phyloP scores from a whole-genome alignment of 2,888 invertebrate species.

The Anticlea derivata region DNA sequence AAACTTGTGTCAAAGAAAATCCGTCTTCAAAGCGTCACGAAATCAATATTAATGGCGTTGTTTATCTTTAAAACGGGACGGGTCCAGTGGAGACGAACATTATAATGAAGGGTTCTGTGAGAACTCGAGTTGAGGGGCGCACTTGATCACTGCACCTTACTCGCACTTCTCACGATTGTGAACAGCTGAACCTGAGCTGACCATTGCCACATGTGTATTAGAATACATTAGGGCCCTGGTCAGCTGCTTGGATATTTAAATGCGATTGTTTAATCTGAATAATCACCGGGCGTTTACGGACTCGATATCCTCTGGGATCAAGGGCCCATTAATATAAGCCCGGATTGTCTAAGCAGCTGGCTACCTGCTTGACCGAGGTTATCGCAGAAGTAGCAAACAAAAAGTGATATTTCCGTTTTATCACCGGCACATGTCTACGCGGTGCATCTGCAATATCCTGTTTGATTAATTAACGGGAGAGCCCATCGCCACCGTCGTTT shows the following conservation, averaged over 20 bases:
- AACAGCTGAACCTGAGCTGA: constrained; percentile 69
- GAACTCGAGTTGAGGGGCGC: constrained; percentile 75
- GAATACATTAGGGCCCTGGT: constrained; percentile 76
- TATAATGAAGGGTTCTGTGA: constrained; percentile 79
- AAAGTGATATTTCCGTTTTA: constrained; percentile 67
- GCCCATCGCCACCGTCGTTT: constrained; percentile 4
- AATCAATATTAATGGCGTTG: constrained; percentile 81
- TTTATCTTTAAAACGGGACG: constrained; percentile 72
- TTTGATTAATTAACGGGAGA: constrained; percentile 56
- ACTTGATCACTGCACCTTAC: constrained; percentile 79
- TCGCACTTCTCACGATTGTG: constrained; percentile 73
- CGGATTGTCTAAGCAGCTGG: constrained; percentile 60
- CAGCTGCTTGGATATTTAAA: constrained; percentile 69
- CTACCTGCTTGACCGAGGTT: constrained; percentile 72
- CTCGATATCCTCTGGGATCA: constrained; percentile 58
- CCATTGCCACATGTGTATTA: constrained; percentile 71
- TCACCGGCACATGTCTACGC: constrained; percentile 61
- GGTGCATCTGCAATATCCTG: constrained; percentile 69
- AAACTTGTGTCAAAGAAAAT: constrained; percentile 65
- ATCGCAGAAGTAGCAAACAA: constrained; percentile 59
- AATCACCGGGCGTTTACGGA: constrained; percentile 47
- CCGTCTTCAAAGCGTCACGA: constrained; percentile 68
- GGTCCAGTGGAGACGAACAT: constrained; percentile 68
- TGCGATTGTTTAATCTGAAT: constrained; percentile 60
- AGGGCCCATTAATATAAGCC: constrained; percentile 45